A percentile compares a stretch with the other conserved stretches of the same genome.
These are phyloP conservation scores for Galagoides demidoff DNA, from an alignment of 2,797 vertebrate species.

Conservation along the genomic window DNA sequence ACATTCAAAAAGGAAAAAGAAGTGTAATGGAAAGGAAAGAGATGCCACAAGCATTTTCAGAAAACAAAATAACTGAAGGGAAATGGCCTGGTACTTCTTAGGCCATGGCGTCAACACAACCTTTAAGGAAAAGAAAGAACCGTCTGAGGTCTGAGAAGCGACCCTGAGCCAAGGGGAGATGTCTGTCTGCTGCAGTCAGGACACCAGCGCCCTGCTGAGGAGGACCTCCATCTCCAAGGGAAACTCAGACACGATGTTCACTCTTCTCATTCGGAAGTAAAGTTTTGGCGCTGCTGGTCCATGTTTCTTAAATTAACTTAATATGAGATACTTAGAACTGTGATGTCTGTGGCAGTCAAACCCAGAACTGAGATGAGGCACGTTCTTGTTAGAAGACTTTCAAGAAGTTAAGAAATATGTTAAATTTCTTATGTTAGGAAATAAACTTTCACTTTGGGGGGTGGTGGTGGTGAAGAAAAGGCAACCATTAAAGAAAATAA, in stretches of 20 bases:
- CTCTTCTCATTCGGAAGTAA: not conserved
- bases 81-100: not conserved
- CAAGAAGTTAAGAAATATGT: no score
- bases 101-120: not conserved
- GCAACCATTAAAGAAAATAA: not conserved
- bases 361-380: not conserved
- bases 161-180: not conserved
- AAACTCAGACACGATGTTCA: not conserved
- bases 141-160: not conserved
- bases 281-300: not conserved
- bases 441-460: not conserved
- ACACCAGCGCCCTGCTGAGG: not conserved
- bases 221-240: not conserved
- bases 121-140: not conserved
- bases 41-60: not conserved
- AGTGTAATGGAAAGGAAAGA: not conserved
- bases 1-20: not conserved
- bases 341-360: not conserved
- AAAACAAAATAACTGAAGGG: not conserved
- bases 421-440: not conserved
- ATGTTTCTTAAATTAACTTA: not conserved
- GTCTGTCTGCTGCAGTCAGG: not conserved
- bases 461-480: not conserved
- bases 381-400: not conserved
- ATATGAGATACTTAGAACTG: not conserved